phyloP scores from a whole-genome alignment of 1,140 invertebrate genomes.

The Coenobita brevimanus region DNA sequence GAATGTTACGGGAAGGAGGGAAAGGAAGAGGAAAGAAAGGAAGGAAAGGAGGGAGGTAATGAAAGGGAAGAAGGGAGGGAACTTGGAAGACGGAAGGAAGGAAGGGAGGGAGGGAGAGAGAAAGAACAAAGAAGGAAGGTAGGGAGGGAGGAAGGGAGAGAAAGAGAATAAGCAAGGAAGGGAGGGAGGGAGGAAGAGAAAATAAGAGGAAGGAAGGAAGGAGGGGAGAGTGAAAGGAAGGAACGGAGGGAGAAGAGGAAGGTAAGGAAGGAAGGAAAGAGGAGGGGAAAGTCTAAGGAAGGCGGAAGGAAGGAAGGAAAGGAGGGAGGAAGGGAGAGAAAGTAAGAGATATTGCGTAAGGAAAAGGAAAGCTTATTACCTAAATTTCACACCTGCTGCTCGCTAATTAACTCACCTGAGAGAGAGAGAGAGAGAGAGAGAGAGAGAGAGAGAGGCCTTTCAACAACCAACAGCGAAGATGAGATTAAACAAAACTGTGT shows the following conservation, averaged over 20 bases:
- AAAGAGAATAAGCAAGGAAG: background rate
- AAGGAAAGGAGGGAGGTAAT: background rate
- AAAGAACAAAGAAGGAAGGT: too few relatives aligned
- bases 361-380: too few relatives aligned
- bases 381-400: too few relatives aligned
- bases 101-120: background rate
- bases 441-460: too few relatives aligned
- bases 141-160: background rate
- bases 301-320: background rate
- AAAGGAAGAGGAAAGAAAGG: background rate
- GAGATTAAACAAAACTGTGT: too few relatives aligned
- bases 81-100: background rate
- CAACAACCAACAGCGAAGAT: too few relatives aligned
- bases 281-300: background rate
- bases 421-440: too few relatives aligned
- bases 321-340: constrained; percentile 24
- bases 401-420: too few relatives aligned
- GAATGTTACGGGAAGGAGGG: background rate
- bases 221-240: background rate
- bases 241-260: background rate
- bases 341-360: background rate
- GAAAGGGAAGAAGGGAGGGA: background rate
- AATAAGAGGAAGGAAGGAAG: background rate
- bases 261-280: background rate
- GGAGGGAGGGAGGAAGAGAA: background rate